These are phyloP conservation scores for Bombus superbus DNA, from an alignment of 1,140 invertebrate species.

Conservation along the genomic window DNA sequence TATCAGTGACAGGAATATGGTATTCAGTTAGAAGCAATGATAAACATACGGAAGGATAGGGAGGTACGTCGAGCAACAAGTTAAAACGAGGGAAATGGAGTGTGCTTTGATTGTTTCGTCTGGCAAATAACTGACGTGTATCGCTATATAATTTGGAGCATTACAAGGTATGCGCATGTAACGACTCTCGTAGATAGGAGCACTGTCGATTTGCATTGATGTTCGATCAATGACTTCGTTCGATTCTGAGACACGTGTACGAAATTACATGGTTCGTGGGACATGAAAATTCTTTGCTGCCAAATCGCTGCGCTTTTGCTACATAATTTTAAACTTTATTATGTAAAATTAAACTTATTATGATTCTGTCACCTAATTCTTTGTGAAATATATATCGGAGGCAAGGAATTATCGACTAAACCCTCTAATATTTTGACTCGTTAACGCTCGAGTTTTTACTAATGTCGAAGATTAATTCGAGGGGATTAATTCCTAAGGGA, in stretches of 20 bases:
- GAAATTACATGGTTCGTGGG: neutral
- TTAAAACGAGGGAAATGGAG: constrained; percentile 25
- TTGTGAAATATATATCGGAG: too few relatives aligned
- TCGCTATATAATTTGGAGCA: neutral
- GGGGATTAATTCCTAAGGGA: neutral
- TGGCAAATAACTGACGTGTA: neutral
- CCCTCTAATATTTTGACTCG: neutral
- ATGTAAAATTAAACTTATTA: too few relatives aligned
- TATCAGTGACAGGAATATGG: neutral
- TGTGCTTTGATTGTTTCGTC: neutral
- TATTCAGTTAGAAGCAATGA: neutral
- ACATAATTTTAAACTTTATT: neutral
- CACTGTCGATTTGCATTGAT: constrained; percentile 29
- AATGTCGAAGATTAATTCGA: neutral
- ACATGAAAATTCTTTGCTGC: neutral
- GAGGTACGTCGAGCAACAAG: constrained; percentile 34
- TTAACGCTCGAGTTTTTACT: neutral
- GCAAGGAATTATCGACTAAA: neutral
- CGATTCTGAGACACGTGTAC: neutral
- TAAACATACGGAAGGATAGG: neutral
- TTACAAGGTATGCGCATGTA: neutral
- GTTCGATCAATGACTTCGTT: neutral
- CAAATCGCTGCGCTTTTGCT: neutral
- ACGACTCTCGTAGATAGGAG: neutral
- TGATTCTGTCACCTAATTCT: neutral